Conservation (phyloP, 1,140 invertebrate species). For the Venturia canescens region DNA sequence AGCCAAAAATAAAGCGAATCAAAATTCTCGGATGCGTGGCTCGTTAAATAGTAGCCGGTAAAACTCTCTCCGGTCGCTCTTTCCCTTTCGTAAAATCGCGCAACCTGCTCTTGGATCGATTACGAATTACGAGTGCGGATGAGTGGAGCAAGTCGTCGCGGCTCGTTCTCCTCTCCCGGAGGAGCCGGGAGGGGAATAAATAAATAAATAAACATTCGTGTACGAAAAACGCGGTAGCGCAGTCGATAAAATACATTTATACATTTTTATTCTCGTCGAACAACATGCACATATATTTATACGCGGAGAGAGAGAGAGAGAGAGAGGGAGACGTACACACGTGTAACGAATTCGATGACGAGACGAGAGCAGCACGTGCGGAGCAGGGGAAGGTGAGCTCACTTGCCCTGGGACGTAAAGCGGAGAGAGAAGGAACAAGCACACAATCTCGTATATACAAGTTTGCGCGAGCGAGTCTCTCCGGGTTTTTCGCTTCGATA, state of each 20-base stretch:
- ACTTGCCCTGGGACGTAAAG: conserved; percentile 11
- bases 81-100: neutral
- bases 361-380: conserved; percentile 30
- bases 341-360: conserved; percentile 2
- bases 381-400: neutral
- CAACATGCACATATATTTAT: neutral
- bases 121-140: conserved; percentile 9
- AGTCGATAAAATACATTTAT: neutral
- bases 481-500: neutral
- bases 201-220: neutral
- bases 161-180: neutral
- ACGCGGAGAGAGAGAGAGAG: too few species aligned
- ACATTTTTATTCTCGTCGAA: too few species aligned
- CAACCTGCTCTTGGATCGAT: conserved; percentile 22
- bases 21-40: conserved; percentile 7
- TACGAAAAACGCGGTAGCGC: neutral
- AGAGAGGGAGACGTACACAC: neutral
- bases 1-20: conserved; percentile 8
- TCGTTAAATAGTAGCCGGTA: neutral
- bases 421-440: neutral
- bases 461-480: conserved; percentile 23
- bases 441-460: neutral
- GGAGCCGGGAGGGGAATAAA: neutral
- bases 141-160: neutral
- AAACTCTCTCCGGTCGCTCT: neutral